Percentiles rank a stretch among this genome's conserved stretches.
These are phyloP conservation scores for Phoxinus phoxinus DNA, from an alignment of 2,113 vertebrate genomes.

Conservation along the genomic window DNA sequence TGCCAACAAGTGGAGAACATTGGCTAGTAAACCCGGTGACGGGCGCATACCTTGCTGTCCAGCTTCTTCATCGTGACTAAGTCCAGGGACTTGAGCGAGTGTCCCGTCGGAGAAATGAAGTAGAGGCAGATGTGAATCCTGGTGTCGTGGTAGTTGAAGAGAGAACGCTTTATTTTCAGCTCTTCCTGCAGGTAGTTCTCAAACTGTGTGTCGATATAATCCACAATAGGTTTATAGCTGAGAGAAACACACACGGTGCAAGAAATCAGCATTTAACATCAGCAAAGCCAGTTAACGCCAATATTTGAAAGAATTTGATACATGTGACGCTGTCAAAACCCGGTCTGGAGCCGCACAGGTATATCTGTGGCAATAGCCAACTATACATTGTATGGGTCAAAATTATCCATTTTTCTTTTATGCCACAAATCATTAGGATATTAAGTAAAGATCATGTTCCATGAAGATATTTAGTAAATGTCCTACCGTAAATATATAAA, in stretches of 20 bases:
- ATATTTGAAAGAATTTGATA: not conserved
- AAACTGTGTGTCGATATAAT: slow-evolving; percentile 98
- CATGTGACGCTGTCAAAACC: no score
- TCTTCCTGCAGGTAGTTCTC: slow-evolving; percentile 98
- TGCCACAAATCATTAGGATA: no score
- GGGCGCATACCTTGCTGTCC: slow-evolving; percentile 88
- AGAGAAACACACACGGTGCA: slow-evolving; percentile 51
- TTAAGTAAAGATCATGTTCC: no score
- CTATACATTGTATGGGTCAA: no score
- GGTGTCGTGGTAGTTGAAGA: slow-evolving; percentile 97
- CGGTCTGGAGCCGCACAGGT: no score
- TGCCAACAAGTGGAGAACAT: not conserved
- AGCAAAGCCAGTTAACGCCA: not conserved
- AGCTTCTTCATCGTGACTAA: slow-evolving; percentile 98
- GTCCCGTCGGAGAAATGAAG: slow-evolving; percentile 95
- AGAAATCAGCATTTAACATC: not conserved
- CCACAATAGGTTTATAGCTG: slow-evolving; percentile 98
- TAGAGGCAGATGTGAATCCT: slow-evolving; percentile 98
- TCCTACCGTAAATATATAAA: no score
- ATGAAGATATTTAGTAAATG: no score
- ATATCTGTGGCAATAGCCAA: no score
- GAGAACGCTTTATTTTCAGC: slow-evolving; percentile 95
- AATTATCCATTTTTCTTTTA: no score
- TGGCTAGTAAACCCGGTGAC: not conserved
- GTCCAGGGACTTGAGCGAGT: slow-evolving; percentile 95